These are phyloP conservation scores for Pteropus alecto DNA, from an alignment of 2,113 vertebrate species.

Conservation along the genomic window DNA sequence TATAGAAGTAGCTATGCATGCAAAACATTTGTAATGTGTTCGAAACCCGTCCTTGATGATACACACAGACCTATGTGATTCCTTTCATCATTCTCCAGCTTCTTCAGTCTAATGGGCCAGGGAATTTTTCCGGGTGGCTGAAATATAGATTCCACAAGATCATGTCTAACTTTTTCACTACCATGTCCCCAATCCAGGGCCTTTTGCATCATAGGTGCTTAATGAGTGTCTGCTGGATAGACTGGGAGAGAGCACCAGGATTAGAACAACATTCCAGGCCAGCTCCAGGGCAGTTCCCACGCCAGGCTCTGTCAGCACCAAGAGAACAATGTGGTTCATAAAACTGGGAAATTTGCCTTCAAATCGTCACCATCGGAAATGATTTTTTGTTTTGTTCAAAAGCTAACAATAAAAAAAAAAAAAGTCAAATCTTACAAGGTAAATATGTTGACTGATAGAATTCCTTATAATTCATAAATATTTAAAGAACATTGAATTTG, in stretches of 20 bases:
- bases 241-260: background rate
- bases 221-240: background rate
- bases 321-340: background rate
- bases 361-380: background rate
- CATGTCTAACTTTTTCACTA: background rate
- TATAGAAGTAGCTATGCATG: background rate
- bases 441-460: background rate
- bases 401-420: constrained; percentile 32
- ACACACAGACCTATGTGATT: background rate
- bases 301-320: background rate
- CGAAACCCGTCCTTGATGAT: background rate
- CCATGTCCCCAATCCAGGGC: background rate
- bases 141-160: background rate
- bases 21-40: background rate
- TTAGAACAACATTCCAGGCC: background rate
- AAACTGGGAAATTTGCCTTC: background rate
- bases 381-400: constrained; percentile 29
- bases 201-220: background rate
- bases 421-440: background rate
- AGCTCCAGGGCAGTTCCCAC: background rate
- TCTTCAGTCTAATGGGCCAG: background rate
- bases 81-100: background rate
- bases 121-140: background rate
- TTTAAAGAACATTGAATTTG: background rate
- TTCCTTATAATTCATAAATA: constrained; percentile 5